A percentile compares a stretch with the other conserved stretches of the same genome.
Evolutionary conservation across 2,888 invertebrate species (phyloP).

Genomic region (Carabus problematicus): DNA sequence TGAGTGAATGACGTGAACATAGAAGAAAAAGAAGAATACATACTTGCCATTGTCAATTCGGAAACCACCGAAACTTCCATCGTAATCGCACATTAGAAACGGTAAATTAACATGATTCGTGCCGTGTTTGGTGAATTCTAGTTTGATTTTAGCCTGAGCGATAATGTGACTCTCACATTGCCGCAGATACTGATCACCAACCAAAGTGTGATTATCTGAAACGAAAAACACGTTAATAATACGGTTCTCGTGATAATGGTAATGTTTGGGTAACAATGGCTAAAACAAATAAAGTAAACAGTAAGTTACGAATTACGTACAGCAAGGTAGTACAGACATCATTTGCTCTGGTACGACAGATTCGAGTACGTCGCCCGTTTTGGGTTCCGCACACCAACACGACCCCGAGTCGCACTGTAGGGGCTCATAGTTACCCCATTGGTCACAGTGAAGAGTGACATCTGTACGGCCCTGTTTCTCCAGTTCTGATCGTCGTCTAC

Average conservation of each 20-base stretch:
- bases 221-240: neutral
- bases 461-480: conserved; percentile 58
- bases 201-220: conserved; percentile 59
- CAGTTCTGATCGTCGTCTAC: conserved; percentile 65
- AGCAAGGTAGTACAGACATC: conserved; percentile 69
- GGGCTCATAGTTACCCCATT: conserved; percentile 71
- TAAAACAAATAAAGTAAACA: neutral
- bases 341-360: conserved; percentile 66
- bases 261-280: neutral
- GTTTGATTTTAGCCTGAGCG: conserved; percentile 62
- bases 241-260: neutral
- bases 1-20: conserved; percentile 11
- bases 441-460: conserved; percentile 70
- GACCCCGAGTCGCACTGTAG: conserved; percentile 72
- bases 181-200: conserved; percentile 68
- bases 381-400: conserved; percentile 73
- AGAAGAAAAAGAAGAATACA: conserved; percentile 52
- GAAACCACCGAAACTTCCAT: conserved; percentile 69
- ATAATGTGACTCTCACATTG: conserved; percentile 71
- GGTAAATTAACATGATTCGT: conserved; percentile 64
- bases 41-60: conserved; percentile 65
- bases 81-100: conserved; percentile 67
- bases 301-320: conserved; percentile 63
- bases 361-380: conserved; percentile 66
- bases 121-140: conserved; percentile 67